Evolutionary conservation across 2,797 vertebrate species (phyloP).

Genomic region (Malacoraja senta): DNA sequence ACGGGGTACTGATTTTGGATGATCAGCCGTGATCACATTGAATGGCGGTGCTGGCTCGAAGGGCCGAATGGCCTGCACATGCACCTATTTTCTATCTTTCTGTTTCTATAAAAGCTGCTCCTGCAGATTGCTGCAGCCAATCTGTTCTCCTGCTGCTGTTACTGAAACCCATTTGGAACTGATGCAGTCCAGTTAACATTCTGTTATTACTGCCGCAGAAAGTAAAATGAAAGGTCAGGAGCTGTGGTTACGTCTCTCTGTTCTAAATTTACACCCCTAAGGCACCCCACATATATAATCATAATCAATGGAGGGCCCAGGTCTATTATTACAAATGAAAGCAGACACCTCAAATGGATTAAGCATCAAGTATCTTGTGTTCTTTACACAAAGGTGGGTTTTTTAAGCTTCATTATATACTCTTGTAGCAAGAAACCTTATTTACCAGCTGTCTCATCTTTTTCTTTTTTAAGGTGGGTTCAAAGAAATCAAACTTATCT

Average conservation of each 20-base stretch:
- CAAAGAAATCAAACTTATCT: conserved; percentile 51
- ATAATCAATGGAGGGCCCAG: not conserved
- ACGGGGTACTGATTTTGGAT: no score
- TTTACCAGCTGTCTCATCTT: conserved; percentile 71
- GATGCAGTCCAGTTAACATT: not conserved
- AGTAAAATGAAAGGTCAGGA: not conserved
- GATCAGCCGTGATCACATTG: no score
- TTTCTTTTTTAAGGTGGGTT: conserved; percentile 62
- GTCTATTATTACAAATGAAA: conserved; percentile 43
- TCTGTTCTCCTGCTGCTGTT: not conserved
- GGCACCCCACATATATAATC: conserved; percentile 21
- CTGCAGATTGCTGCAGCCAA: not conserved
- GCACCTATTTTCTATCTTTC: no score
- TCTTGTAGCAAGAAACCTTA: conserved; percentile 63
- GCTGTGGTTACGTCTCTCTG: not conserved
- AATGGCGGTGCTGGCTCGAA: no score
- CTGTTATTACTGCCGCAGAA: not conserved
- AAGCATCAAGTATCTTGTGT: conserved; percentile 71
- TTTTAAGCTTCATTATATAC: conserved; percentile 69
- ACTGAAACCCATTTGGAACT: not conserved
- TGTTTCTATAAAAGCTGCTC: not conserved
- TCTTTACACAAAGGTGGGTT: conserved; percentile 75
- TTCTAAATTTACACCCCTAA: conserved; percentile 18
- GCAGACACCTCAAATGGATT: conserved; percentile 61
- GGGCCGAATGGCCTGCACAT: no score